Base-by-base conservation (phyloP, 2,797 vertebrate genomes). In the Chloroceryle inda region DNA sequence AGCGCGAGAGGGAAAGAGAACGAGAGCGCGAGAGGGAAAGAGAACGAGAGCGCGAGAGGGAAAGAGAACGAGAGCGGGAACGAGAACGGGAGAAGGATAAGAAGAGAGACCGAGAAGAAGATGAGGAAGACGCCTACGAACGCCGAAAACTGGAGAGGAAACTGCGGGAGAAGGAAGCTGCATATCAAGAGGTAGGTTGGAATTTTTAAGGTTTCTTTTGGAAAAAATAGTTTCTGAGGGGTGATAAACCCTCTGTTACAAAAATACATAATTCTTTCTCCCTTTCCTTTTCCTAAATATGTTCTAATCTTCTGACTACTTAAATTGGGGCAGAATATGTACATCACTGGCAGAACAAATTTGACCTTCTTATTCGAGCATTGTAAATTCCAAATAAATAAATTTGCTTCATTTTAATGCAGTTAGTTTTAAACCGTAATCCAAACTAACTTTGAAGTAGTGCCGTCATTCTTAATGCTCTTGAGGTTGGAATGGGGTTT, bases 111-210 rank as follows among this genome's bases (percentile, higher is more conserved):
- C 97, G 98, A 66, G 99, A 99, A 85, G 99, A 99, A 76, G 99
- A 99, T 96, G 99, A 99, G 88, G 99, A 99, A 97, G 99, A 99
- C 91, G 98, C 99, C 1, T 99, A 99, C 0, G 99, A 99, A 91
- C 98, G 99, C 31, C 98, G 99, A 85, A 99, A 99, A 95, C 98
- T 99, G 67, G 99, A 99, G 97, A 98, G 99, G 94, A 99, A 99
- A 89, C 98, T 99, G 47, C 85, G 99, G 67, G 99, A 99, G 95
- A 99, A 99, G 95, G 99, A 99, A 97, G 99, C 99, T 84, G 99
- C 99, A 6, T 99, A 99, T 98, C 99, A 99, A 96, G 99, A 99
- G 98, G 99, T 99, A 96, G 68, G 5, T 52, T 88, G 50, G 56
- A 24, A 69, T n/a, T 80, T 73, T 59, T 52, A 85, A 52, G 4